Evolutionary conservation across 2,113 vertebrate species (phyloP).

Genomic region (Pitta sordida): DNA sequence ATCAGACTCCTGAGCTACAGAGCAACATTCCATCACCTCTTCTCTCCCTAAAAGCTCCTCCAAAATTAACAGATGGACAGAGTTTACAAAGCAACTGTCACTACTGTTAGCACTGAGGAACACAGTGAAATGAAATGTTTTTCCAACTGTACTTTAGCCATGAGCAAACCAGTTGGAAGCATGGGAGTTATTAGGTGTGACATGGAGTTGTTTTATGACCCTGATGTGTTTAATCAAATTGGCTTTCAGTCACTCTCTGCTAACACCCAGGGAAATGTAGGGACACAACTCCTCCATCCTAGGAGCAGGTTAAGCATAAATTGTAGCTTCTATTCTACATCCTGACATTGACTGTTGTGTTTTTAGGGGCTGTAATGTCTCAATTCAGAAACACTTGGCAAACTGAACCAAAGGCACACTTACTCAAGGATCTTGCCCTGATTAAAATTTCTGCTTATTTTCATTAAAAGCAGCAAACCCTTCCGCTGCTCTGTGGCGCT

Average conservation of each 20-base stretch:
- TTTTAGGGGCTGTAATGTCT: too few relatives aligned
- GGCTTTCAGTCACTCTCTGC: not conserved
- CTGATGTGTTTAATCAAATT: not conserved
- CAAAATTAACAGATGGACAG: not conserved
- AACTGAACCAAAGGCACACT: not conserved
- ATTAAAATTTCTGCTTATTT: not conserved
- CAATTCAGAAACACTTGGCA: not conserved
- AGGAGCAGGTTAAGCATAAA: not conserved
- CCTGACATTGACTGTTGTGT: rapidly evolving
- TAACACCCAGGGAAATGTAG: rapidly evolving
- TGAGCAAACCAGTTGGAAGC: not conserved
- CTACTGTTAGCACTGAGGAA: not conserved
- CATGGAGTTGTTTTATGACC: rapidly evolving
- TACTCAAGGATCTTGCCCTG: rapidly evolving
- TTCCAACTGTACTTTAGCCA: not conserved
- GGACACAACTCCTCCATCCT: not conserved
- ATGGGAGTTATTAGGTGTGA: not conserved
- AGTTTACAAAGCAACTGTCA: not conserved
- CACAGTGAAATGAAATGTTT: not conserved
- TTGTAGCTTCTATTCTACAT: rapidly evolving
- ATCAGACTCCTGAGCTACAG: rapidly evolving
- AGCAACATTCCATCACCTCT: not conserved
- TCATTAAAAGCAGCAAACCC: not conserved
- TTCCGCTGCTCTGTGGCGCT: not conserved
- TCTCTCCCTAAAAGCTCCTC: not conserved